phyloP scores from a whole-genome alignment of 2,888 invertebrate species.

The Xylocampa areola region DNA sequence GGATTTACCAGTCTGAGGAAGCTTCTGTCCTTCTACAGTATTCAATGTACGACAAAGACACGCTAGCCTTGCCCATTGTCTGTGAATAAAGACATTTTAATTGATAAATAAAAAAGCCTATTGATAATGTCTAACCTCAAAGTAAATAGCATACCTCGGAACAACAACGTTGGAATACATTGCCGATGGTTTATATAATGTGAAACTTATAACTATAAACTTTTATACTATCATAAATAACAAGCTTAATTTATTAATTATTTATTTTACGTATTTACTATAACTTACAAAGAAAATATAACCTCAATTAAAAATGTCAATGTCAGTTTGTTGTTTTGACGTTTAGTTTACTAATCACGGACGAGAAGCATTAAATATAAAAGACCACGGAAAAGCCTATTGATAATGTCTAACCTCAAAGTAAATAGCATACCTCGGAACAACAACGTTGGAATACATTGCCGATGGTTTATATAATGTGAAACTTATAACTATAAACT shows the following conservation, averaged over 20 bases:
- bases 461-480: not conserved
- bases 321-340: not conserved
- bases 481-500: not conserved
- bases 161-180: slow-evolving; percentile 76
- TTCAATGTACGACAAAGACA: slow-evolving; percentile 77
- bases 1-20: slow-evolving; percentile 73
- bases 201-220: not conserved
- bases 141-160: slow-evolving; percentile 63
- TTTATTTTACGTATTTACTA: not conserved
- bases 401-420: slow-evolving; percentile 43
- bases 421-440: slow-evolving; percentile 65
- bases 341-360: too few species aligned
- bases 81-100: slow-evolving; percentile 56
- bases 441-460: slow-evolving; percentile 74
- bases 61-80: slow-evolving; percentile 78
- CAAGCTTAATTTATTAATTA: not conserved
- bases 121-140: slow-evolving; percentile 42
- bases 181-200: not conserved
- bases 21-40: slow-evolving; percentile 79
- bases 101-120: slow-evolving; percentile 22
- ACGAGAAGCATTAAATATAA: too few species aligned
- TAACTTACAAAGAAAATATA: too few species aligned
- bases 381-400: slow-evolving; percentile 6
- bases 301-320: too few species aligned
- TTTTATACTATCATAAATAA: not conserved